phyloP scores from a whole-genome alignment of 2,113 vertebrate genomes.

The Sus scrofa region DNA sequence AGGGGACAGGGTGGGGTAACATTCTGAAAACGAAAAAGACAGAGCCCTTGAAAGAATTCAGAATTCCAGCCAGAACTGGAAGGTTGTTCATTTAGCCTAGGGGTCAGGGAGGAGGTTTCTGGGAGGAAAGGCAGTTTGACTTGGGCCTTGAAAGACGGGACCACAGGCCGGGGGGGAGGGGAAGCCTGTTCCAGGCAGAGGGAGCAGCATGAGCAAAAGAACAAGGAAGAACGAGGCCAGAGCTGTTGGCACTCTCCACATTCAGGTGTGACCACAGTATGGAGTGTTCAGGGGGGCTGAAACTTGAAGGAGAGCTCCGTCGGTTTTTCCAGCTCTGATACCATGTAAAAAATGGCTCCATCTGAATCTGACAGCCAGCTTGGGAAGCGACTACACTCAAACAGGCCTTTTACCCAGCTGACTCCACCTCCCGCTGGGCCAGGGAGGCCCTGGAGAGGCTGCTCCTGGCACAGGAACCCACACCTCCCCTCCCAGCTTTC shows the following conservation, averaged over 20 bases:
- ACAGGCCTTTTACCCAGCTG: not conserved
- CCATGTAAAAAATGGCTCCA: not conserved
- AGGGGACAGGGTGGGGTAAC: not conserved
- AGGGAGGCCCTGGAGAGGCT: not conserved
- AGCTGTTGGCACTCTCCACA: not conserved
- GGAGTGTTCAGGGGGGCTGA: not conserved
- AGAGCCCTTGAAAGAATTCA: not conserved
- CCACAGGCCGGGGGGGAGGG: not conserved
- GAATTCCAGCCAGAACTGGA: no score
- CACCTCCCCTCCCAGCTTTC: not conserved
- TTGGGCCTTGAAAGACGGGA: not conserved
- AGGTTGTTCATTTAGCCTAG: not conserved
- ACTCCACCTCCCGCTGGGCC: rapidly evolving
- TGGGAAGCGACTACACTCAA: rapidly evolving
- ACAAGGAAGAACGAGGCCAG: not conserved
- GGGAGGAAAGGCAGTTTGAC: not conserved
- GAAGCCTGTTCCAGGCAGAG: not conserved
- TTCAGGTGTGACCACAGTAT: not conserved
- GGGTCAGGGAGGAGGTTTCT: not conserved
- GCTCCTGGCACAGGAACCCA: rapidly evolving
- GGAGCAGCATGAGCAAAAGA: not conserved
- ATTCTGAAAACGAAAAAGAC: not conserved
- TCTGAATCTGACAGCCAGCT: not conserved
- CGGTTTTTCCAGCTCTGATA: no score
- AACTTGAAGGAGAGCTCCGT: not conserved